These are phyloP conservation scores for Octopus sinensis DNA, from an alignment of 1,140 invertebrate genomes.

Conservation along the genomic window DNA sequence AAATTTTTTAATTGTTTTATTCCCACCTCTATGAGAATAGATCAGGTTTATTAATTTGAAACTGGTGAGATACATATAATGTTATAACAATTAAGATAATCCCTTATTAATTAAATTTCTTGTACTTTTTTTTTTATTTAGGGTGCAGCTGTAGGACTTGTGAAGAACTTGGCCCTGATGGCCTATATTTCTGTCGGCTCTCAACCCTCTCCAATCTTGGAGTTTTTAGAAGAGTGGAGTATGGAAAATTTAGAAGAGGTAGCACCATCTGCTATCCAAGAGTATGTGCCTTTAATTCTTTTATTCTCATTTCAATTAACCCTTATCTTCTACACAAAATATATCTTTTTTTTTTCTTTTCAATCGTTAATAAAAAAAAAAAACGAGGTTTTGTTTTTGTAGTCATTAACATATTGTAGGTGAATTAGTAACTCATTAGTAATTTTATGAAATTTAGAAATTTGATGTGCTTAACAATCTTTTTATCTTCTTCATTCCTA, in stretches of 20 bases:
- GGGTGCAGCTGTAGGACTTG: conserved; percentile 72
- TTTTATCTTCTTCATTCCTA: no score
- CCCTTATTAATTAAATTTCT: background rate
- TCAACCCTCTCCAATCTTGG: conserved; percentile 94
- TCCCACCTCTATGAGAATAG: no score
- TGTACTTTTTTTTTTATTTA: conserved; percentile 29
- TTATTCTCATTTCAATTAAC: background rate
- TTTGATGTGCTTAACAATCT: no score
- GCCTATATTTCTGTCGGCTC: conserved; percentile 98
- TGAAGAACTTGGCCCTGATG: conserved; percentile 98
- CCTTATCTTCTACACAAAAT: background rate
- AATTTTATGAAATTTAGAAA: no score
- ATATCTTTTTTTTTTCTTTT: conserved; percentile 14
- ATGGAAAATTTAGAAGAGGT: conserved; percentile 99
- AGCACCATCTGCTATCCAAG: conserved; percentile 88
- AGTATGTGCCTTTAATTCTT: conserved; percentile 57
- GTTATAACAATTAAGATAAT: no score
- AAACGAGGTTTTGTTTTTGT: no score
- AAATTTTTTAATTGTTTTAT: no score
- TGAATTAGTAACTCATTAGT: no score
- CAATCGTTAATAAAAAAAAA: no score
- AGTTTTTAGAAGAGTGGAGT: conserved; percentile 99
- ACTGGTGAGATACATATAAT: no score
- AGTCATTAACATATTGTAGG: no score
- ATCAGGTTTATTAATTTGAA: no score